phyloP scores from a whole-genome alignment of 2,797 vertebrate genomes.

The Limnodromus scolopaceus region DNA sequence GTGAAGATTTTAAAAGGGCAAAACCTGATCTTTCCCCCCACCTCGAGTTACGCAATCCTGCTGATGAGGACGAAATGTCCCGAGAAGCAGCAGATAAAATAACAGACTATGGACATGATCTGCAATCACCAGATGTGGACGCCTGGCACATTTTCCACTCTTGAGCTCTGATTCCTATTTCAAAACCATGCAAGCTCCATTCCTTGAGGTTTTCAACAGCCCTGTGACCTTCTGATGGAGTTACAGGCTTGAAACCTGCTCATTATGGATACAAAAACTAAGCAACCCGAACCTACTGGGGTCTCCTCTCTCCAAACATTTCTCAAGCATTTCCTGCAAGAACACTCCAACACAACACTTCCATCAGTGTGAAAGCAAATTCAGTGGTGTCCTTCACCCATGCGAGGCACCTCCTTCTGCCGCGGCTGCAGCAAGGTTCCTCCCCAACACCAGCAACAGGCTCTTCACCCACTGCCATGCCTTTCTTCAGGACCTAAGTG shows the following conservation, averaged over 20 bases:
- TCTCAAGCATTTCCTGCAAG: not conserved
- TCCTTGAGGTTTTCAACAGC: not conserved
- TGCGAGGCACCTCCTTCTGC: not conserved
- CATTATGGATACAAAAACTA: not conserved
- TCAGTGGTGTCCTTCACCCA: not conserved
- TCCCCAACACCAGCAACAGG: not conserved
- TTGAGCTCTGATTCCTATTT: not conserved
- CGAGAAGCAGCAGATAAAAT: constrained; percentile 11
- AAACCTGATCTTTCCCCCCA: not conserved
- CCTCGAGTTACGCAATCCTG: not conserved
- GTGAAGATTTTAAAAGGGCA: not conserved
- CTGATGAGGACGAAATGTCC: constrained; percentile 3
- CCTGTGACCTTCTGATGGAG: not conserved
- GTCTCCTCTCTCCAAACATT: not conserved
- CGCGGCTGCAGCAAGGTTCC: not conserved
- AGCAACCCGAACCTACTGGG: not conserved
- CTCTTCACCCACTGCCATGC: not conserved
- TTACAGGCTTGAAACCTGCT: not conserved
- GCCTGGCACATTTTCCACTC: not conserved
- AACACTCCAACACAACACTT: not conserved
- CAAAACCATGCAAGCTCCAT: not conserved
- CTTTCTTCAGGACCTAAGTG: not conserved
- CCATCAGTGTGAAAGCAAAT: not conserved
- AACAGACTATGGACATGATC: not conserved
- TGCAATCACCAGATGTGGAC: constrained; percentile 8